These are phyloP conservation scores for Manduca sexta DNA, from an alignment of 1,140 invertebrate genomes.

Conservation along the genomic window DNA sequence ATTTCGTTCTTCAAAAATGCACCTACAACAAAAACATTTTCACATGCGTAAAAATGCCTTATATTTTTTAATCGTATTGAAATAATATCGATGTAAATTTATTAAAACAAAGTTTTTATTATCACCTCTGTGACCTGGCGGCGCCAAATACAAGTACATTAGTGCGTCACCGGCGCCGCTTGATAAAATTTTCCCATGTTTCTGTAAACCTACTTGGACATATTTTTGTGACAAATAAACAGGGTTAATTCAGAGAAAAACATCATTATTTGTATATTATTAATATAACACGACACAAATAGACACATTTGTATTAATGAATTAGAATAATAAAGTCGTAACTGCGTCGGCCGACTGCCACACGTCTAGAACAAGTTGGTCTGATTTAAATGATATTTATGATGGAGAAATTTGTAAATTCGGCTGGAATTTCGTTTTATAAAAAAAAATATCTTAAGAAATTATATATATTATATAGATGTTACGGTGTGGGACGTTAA, in stretches of 20 bases:
- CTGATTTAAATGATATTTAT: no score
- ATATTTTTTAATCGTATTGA: not conserved
- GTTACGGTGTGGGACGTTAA: no score
- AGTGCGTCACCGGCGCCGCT: not conserved
- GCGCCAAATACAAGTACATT: constrained; percentile 1
- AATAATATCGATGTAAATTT: not conserved
- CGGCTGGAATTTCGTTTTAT: no score
- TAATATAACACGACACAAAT: not conserved
- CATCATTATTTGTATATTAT: not conserved
- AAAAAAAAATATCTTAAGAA: no score
- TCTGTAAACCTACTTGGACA: constrained; percentile 1
- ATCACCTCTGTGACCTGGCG: not conserved
- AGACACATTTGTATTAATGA: constrained; percentile 3
- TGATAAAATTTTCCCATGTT: not conserved
- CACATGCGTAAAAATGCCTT: no score
- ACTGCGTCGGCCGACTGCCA: no score
- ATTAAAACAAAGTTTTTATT: not conserved
- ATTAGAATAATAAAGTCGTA: not conserved
- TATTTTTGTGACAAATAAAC: constrained; percentile 1
- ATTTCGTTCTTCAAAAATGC: no score
- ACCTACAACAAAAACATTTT: no score
- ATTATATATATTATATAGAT: no score
- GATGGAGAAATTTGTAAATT: no score
- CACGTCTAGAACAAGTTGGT: no score
- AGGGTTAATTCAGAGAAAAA: not conserved